phyloP scores from a whole-genome alignment of 2,797 vertebrate genomes.

The Scarus forsteni region DNA sequence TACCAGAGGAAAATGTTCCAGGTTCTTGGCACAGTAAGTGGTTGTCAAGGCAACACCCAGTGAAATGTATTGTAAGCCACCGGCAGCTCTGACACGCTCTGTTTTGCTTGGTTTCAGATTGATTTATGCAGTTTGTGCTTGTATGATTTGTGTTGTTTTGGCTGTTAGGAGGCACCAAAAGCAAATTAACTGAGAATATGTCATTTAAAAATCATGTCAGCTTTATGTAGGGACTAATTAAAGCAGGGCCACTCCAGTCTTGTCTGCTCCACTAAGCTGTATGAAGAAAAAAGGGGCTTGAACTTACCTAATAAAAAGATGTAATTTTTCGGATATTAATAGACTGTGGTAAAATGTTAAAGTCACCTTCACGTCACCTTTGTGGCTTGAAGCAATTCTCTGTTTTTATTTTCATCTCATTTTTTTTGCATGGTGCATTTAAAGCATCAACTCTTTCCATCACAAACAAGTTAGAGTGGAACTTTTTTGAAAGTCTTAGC shows the following conservation, averaged over 20 bases:
- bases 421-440: too few species aligned
- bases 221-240: background rate
- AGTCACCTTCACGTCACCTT: too few species aligned
- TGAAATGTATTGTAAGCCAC: conserved; percentile 22
- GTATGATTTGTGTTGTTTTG: background rate
- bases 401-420: too few species aligned
- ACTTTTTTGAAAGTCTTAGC: too few species aligned
- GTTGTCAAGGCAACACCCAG: conserved; percentile 56
- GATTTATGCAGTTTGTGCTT: conserved; percentile 21
- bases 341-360: too few species aligned
- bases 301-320: too few species aligned
- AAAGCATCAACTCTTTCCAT: too few species aligned
- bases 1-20: conserved; percentile 15
- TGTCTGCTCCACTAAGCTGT: too few species aligned
- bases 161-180: background rate
- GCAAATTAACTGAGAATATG: background rate
- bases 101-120: conserved; percentile 12
- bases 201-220: background rate
- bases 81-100: conserved; percentile 10
- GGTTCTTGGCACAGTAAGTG: conserved; percentile 37
- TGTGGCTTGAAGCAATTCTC: too few species aligned
- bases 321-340: too few species aligned
- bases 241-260: background rate
- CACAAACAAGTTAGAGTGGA: too few species aligned
- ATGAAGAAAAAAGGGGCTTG: too few species aligned